Evolutionary conservation across 1,140 invertebrate genomes (phyloP), one percentile per base, ranked within the genome.

Genomic region (Bombus superbus): DNA sequence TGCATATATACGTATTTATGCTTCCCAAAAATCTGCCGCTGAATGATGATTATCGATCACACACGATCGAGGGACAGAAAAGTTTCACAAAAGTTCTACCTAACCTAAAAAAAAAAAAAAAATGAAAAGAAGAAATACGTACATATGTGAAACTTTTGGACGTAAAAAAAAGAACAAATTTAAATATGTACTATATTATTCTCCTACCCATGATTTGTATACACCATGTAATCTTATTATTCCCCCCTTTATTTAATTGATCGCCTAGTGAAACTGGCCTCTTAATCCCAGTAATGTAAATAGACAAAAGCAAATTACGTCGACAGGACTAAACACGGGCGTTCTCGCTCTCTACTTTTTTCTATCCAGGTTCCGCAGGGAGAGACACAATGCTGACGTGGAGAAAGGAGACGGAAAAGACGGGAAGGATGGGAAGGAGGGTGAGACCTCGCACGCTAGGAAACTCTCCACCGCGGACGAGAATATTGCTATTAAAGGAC

Each of bases 351-450:
- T 91, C 72, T 91, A 77, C 79, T 32, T 84, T 85, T 89, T 77
- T 79, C 74, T 87, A 91, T 90, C 80, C 90, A 95, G 95, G 87
- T 95, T 95, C 91, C 94, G 95, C 73, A 90, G 94, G 75, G 94
- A 95, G 81, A 92, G 91, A 83, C 95, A 95, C 44, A 94, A 95
- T 59, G 95, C 96, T 47, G 97, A 97, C 93, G 95, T 97, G 0
- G 97, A 97, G 92, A 97, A 97, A 84, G 97, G 96, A 0, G 96
- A 96, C 81, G 92, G 91, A 87, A 95, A 96, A 92, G 92, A 95
- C 74, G 88, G 93, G 92, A 95, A 91, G 93, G 92, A 95, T 87
- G 92, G 94, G 83, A 95, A 91, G 93, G 92, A 95, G 88, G 92
- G 94, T 86, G 93, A 94, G 74, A 93, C 89, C 40, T 93, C 92